phyloP scores from a whole-genome alignment of 2,797 vertebrate species.

The Manis javanica region DNA sequence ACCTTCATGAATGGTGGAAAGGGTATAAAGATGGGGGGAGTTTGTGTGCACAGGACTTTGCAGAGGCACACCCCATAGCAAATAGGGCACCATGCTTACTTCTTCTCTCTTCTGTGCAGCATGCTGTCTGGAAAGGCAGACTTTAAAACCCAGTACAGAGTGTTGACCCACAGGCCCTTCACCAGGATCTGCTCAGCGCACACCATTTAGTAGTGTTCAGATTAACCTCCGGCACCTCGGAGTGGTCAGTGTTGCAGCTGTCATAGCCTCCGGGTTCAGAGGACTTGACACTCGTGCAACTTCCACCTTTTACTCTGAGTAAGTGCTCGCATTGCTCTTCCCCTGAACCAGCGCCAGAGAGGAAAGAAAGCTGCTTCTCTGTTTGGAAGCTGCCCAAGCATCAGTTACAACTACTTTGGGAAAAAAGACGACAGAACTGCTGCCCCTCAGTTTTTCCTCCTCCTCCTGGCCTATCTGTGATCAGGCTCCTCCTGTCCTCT shows the following conservation, averaged over 20 bases:
- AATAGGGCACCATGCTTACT: background rate
- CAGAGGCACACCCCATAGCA: background rate
- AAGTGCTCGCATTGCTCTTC: background rate
- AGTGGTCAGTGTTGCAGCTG: background rate
- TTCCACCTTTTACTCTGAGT: background rate
- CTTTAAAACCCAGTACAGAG: slow-evolving; percentile 14
- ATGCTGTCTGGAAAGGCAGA: background rate
- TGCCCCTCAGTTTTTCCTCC: background rate
- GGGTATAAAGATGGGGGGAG: slow-evolving; percentile 11
- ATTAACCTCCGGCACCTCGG: background rate
- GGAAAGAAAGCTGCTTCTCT: background rate
- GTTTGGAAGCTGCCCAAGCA: slow-evolving; percentile 25
- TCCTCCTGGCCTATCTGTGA: background rate
- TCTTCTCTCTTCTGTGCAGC: background rate
- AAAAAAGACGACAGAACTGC: background rate
- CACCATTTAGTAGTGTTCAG: background rate
- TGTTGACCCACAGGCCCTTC: background rate
- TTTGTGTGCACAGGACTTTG: background rate
- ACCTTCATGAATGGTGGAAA: slow-evolving; percentile 62
- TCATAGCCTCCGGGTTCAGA: background rate
- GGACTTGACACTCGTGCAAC: background rate
- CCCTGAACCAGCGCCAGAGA: slow-evolving; percentile 31
- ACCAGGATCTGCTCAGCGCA: background rate
- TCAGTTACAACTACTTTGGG: slow-evolving; percentile 44
- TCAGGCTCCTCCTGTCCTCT: background rate